phyloP scores from a whole-genome alignment of 2,113 vertebrate genomes.

The Hylia prasina region DNA sequence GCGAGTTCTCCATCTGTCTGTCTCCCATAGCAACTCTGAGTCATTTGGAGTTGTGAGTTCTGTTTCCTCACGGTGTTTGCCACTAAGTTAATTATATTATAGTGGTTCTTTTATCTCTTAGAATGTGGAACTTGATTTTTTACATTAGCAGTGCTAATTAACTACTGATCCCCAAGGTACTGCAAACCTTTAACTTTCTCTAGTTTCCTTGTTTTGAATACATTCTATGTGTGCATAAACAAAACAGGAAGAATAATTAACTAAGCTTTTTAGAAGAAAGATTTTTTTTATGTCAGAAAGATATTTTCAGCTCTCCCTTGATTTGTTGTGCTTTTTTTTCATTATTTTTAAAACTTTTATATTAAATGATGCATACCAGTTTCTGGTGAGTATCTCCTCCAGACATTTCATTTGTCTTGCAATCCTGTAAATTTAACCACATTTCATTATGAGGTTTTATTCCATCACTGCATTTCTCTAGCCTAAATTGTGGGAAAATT shows the following conservation, averaged over 20 bases:
- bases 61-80: neutral
- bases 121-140: neutral
- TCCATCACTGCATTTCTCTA: neutral
- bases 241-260: neutral
- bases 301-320: neutral
- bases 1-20: neutral
- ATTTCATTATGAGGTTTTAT: neutral
- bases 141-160: neutral
- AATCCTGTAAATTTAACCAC: neutral
- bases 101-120: neutral
- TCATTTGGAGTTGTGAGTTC: neutral
- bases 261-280: neutral
- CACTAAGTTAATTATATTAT: neutral
- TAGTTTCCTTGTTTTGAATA: neutral
- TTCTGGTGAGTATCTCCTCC: neutral
- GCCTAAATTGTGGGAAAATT: neutral
- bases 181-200: neutral
- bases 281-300: neutral
- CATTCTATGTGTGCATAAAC: neutral
- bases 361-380: neutral
- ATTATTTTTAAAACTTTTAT: neutral
- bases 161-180: neutral
- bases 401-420: neutral
- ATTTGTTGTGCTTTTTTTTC: neutral
- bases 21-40: conserved; percentile 4